Evolutionary conservation across 1,140 invertebrate genomes (phyloP).

Genomic region (Elymnias hypermnestra): DNA sequence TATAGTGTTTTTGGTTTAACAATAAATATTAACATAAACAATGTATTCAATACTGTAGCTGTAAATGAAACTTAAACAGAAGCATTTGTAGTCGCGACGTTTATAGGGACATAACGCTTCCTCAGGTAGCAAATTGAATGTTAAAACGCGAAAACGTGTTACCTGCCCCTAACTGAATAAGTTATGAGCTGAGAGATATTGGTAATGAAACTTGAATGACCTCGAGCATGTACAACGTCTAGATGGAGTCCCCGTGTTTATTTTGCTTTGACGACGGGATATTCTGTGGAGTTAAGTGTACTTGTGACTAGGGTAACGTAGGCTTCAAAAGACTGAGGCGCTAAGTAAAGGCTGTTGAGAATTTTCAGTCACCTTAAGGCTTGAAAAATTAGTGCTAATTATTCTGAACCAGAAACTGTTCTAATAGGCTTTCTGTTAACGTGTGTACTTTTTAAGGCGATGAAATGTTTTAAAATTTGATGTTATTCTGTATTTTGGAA

Average conservation of each 20-base stretch:
- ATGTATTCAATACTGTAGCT: neutral
- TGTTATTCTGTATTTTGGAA: no score
- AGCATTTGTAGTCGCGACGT: slow-evolving; percentile 36
- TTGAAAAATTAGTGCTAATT: slow-evolving; percentile 19
- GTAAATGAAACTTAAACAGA: no score
- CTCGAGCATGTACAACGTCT: slow-evolving; percentile 44
- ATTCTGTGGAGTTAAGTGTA: slow-evolving; percentile 1
- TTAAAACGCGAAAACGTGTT: slow-evolving; percentile 66
- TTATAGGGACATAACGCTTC: slow-evolving; percentile 50
- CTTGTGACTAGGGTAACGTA: slow-evolving; percentile 18
- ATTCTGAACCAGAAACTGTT: slow-evolving; percentile 9
- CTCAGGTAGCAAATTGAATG: slow-evolving; percentile 67
- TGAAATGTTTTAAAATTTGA: no score
- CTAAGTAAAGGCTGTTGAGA: slow-evolving; percentile 18
- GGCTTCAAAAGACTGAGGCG: slow-evolving; percentile 26
- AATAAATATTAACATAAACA: no score
- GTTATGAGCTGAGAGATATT: slow-evolving; percentile 64
- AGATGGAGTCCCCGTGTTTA: slow-evolving; percentile 64
- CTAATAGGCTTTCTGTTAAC: neutral
- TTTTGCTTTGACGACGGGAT: slow-evolving; percentile 30
- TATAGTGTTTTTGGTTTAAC: no score
- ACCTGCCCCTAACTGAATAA: slow-evolving; percentile 69
- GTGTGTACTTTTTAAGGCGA: neutral
- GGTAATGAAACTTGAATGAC: slow-evolving; percentile 73
- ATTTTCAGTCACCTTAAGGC: slow-evolving; percentile 10